Evolutionary conservation across 2,113 vertebrate genomes (phyloP).

Genomic region (Corythoichthys haematopterus): DNA sequence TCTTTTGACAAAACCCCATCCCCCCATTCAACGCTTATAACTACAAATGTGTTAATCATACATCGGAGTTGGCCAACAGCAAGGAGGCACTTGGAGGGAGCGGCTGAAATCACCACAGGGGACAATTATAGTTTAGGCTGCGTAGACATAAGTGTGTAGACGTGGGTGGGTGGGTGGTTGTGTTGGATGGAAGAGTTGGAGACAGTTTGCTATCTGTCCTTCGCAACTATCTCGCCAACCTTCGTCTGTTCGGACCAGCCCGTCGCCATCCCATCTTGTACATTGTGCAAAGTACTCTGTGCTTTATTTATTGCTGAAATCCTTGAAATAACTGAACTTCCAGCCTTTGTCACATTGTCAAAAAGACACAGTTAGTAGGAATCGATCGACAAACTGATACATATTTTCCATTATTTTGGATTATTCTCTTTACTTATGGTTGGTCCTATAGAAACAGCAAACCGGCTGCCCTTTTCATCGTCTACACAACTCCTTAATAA

Average conservation of each 20-base stretch:
- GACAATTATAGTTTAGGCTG: constrained; percentile 58
- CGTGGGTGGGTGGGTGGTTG: constrained; percentile 19
- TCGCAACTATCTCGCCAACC: constrained; percentile 52
- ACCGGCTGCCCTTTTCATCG: neutral
- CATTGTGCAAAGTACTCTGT: neutral
- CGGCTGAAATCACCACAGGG: constrained; percentile 63
- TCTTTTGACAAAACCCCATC: constrained; percentile 30
- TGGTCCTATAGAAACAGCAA: neutral
- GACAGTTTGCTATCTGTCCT: constrained; percentile 56
- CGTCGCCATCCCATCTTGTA: constrained; percentile 30
- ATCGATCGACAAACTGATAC: neutral
- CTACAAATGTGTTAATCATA: constrained; percentile 64
- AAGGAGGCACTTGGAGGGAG: constrained; percentile 54
- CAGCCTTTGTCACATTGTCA: neutral
- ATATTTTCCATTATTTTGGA: neutral
- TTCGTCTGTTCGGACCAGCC: constrained; percentile 51
- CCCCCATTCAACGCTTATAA: constrained; percentile 2
- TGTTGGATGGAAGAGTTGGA: constrained; percentile 39
- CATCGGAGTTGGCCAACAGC: constrained; percentile 60
- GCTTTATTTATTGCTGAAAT: neutral
- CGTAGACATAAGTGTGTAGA: constrained; percentile 26
- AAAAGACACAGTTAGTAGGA: neutral
- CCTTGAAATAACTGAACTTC: neutral
- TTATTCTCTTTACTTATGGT: neutral
- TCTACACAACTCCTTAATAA: neutral